These are phyloP conservation scores for Deilephila elpenor DNA, from an alignment of 2,888 invertebrate genomes.

Conservation along the genomic window DNA sequence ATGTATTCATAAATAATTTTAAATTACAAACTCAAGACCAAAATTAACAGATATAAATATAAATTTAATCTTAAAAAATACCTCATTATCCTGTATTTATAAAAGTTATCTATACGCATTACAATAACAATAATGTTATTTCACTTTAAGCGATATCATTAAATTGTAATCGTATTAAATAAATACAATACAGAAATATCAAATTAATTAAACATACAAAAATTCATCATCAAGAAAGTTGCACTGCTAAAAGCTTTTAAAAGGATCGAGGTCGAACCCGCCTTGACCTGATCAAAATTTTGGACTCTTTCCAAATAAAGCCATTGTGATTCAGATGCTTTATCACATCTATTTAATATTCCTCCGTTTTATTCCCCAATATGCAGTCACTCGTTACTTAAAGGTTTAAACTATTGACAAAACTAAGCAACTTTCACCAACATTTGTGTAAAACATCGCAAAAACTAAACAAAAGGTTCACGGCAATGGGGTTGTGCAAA, in stretches of 20 bases:
- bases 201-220: neutral
- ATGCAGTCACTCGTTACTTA: neutral
- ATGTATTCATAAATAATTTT: no score
- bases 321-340: conserved; percentile 12
- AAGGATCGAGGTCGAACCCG: neutral
- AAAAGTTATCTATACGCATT: no score
- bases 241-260: neutral
- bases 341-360: neutral
- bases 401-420: neutral
- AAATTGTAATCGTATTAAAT: no score
- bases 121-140: no score
- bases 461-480: conserved; percentile 69
- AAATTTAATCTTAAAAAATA: no score
- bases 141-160: no score
- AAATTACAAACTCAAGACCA: no score
- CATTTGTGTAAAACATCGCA: conserved; percentile 55
- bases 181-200: neutral
- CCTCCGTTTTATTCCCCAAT: neutral
- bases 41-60: no score
- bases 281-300: conserved; percentile 6
- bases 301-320: conserved; percentile 11
- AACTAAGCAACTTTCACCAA: conserved; percentile 61
- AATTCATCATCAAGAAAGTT: conserved; percentile 1
- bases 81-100: no score
- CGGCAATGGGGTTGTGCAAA: conserved; percentile 80